A percentile compares a stretch with the other conserved stretches of the same genome.
These are phyloP conservation scores for Tetragonisca angustula DNA, from an alignment of 2,888 invertebrate genomes.

Conservation along the genomic window DNA sequence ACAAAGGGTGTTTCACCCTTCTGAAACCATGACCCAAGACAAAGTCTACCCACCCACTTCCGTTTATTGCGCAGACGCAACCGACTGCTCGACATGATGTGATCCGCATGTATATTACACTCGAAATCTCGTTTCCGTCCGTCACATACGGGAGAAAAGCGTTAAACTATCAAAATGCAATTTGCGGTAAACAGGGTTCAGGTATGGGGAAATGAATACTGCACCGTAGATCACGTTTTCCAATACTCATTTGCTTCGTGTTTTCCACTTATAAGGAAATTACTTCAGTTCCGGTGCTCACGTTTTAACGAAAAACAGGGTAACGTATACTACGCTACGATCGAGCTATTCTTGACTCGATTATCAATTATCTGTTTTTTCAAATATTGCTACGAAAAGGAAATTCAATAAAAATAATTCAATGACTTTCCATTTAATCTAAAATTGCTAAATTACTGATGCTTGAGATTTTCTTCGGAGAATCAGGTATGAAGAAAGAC, in stretches of 20 bases:
- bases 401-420: too few species aligned
- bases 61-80: conserved; percentile 43
- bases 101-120: conserved; percentile 42
- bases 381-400: background rate
- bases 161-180: conserved; percentile 51
- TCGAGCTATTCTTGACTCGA: background rate
- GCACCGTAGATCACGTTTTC: conserved; percentile 36
- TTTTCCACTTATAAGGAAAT: conserved; percentile 28
- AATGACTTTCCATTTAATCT: background rate
- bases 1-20: conserved; percentile 3
- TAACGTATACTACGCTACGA: background rate
- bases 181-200: conserved; percentile 44
- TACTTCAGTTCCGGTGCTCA: background rate
- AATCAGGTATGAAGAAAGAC: background rate
- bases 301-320: background rate
- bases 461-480: background rate
- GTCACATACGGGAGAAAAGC: conserved; percentile 35
- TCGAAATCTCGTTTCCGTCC: conserved; percentile 36
- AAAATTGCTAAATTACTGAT: background rate
- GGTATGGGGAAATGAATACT: conserved; percentile 43
- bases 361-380: background rate
- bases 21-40: conserved; percentile 43
- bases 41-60: conserved; percentile 43
- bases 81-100: conserved; percentile 31
- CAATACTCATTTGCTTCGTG: conserved; percentile 35